Evolutionary conservation across 2,797 vertebrate genomes (phyloP), one percentile per base, ranked within the genome.

Genomic region (Enteromius argenteus): DNA sequence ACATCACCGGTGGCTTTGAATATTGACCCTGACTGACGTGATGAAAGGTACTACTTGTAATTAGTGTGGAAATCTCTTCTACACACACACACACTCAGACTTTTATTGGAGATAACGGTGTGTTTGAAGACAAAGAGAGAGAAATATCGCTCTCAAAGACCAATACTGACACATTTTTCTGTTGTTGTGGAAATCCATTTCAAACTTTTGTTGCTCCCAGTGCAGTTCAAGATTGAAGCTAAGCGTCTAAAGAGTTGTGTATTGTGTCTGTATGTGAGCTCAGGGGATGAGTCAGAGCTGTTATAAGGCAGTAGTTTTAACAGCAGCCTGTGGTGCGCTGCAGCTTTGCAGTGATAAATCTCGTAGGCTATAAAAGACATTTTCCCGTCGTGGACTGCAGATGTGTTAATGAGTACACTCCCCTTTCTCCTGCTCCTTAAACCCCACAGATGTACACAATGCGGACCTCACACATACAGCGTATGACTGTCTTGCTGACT

Each of bases 291-390:
- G 67, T 81, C 67, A 79, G 49, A 77, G 51, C 64, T 23, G 69
- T 85, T 80, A 80, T 64, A 78, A 84, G 60, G 46, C 81, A 76
- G 81, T 79, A 66, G 72, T 79, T 80, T 84, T 53, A 77, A 60
- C 42, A 77, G 76, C 56, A 83, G 56, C 73, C 46, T 66, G 71
- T 74, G 80, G 42, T 86, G 75, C 37, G 46, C 60, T 49, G 72
- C 23, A 77, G 76, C 62, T 84, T 80, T 46, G 44, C 42, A 49
- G 74, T 58, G 42, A 62, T 84, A 84, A 84, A 84, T 84, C 75
- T 71, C 37, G 19, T 49, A 71, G 53, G 82, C 74, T 78, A 62
- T 78, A 72, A 84, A 79, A 69, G 0, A 39, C 53, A 79, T 84
- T 84, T 84, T 60, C 21, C 53, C 39, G 0, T 15, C 2, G 39